These are phyloP conservation scores for Corythoichthys intestinalis DNA, from an alignment of 2,113 vertebrate species.

Conservation along the genomic window DNA sequence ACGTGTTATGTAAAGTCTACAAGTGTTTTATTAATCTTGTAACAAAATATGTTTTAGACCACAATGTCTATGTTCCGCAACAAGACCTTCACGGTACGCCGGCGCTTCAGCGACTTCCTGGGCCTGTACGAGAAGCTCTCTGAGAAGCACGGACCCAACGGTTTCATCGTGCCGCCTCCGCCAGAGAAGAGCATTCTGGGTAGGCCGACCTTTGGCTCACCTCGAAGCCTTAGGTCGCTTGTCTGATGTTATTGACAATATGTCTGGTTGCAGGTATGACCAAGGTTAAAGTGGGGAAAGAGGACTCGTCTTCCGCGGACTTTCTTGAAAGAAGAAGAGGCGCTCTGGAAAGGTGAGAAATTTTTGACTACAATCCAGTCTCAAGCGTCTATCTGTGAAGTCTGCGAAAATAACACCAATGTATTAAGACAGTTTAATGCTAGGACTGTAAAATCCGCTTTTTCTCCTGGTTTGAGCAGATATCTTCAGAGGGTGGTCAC, in stretches of 20 bases:
- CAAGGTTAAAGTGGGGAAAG: conserved; percentile 97
- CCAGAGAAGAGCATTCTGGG: conserved; percentile 96
- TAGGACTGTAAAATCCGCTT: no score
- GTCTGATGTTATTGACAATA: conserved; percentile 1
- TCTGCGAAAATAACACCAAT: neutral
- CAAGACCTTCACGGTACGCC: conserved; percentile 86
- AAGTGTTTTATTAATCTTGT: neutral
- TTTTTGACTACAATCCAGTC: no score
- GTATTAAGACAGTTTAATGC: no score
- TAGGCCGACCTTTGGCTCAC: conserved; percentile 43
- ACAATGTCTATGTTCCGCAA: conserved; percentile 87
- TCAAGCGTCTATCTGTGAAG: no score
- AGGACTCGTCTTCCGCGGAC: conserved; percentile 92
- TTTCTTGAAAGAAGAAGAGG: conserved; percentile 93
- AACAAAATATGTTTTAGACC: conserved; percentile 72
- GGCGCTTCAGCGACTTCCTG: conserved; percentile 97
- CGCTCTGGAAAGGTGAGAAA: conserved; percentile 85
- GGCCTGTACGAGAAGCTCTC: conserved; percentile 94
- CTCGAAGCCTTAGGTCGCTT: neutral
- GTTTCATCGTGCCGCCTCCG: conserved; percentile 90
- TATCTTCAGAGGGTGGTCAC: conserved; percentile 89
- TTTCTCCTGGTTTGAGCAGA: conserved; percentile 56
- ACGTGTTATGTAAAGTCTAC: neutral
- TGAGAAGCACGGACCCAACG: conserved; percentile 89
- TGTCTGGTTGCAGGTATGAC: conserved; percentile 83